Conservation (phyloP, 2,888 invertebrate species). For the Notocelia uddmanniana region DNA sequence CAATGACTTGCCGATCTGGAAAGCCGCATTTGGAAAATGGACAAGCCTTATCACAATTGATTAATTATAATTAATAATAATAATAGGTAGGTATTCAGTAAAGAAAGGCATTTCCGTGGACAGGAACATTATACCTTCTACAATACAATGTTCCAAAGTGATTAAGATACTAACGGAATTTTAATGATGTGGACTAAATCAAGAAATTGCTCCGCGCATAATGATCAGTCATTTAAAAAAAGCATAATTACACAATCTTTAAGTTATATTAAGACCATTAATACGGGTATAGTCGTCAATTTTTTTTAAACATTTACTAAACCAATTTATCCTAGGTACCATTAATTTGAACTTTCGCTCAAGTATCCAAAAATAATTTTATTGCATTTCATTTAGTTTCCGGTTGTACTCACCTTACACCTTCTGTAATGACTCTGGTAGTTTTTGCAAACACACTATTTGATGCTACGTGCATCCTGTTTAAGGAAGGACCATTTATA, state of each 20-base stretch:
- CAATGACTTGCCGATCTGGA: too few relatives aligned
- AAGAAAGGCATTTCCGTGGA: neutral
- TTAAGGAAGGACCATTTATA: conserved; percentile 11
- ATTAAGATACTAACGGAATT: neutral
- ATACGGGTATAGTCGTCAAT: too few relatives aligned
- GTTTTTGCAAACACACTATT: conserved; percentile 54
- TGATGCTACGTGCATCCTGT: conserved; percentile 54
- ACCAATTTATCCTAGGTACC: neutral
- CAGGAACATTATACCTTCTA: neutral
- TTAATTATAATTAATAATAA: too few relatives aligned
- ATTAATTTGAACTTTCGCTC: neutral
- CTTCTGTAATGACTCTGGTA: conserved; percentile 52
- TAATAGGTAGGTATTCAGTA: neutral
- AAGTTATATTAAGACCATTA: too few relatives aligned
- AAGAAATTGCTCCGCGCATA: too few relatives aligned
- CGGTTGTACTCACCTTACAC: conserved; percentile 56
- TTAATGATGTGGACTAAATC: neutral
- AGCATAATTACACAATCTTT: too few relatives aligned
- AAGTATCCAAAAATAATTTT: neutral
- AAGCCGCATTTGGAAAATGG: too few relatives aligned
- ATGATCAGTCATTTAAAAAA: too few relatives aligned
- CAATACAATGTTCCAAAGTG: neutral
- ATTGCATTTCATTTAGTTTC: neutral
- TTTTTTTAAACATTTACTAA: neutral
- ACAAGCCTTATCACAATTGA: too few relatives aligned